Evolutionary conservation across 35 echinoderm and acorn worm species (phyloP), one percentile per base, ranked within the genome.

Genomic region (Ptychodera flava): DNA sequence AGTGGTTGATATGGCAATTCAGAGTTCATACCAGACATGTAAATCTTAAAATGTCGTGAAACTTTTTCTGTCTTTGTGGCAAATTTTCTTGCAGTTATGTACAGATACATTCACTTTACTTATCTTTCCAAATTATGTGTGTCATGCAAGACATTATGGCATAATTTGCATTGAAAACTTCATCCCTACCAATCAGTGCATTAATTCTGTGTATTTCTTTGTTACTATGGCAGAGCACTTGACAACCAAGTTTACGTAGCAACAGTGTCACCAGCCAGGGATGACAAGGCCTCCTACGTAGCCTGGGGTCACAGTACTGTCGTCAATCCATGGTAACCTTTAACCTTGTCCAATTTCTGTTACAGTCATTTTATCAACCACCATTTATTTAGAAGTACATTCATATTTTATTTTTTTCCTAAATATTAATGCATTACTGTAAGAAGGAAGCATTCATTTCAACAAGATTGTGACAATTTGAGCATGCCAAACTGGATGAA

Each of bases 251-350:
- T 99, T 30, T 99, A 91, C 79, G 86, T 94, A 16, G 93, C 90
- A 10, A 92, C 92, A 0, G 79, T 94, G 6, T 94, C 92, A 30
- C 96, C 96, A 34, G 96, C 96, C 12, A 87, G 96, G 38, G 96
- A 99, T 86, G 90, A 88, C 29, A 45, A 35, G 29, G 96, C 92
- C 29, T 38, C 83, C 27, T 99, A 99, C 45, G 83, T 92, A 12
- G 93, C 93, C 1, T 99, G 96, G 96, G 95, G 96, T 36, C 96
- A 99, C 53, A 94, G 92, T 78, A 92, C 93, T n/a, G 88, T 91
- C 15, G 90, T 99, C 16, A 92, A 84, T 78, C 96, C 96, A 31
- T 99, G 96, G 96, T 99, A 85, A 97, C 89, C 38, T 29, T 29
- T 82, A n/a, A 64, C 27, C 85, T 6, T 28, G 33, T 83, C 82